Evolutionary conservation across 2,797 vertebrate genomes (phyloP), one percentile per base, ranked within the genome.

Genomic region (Gadopsis marmoratus): DNA sequence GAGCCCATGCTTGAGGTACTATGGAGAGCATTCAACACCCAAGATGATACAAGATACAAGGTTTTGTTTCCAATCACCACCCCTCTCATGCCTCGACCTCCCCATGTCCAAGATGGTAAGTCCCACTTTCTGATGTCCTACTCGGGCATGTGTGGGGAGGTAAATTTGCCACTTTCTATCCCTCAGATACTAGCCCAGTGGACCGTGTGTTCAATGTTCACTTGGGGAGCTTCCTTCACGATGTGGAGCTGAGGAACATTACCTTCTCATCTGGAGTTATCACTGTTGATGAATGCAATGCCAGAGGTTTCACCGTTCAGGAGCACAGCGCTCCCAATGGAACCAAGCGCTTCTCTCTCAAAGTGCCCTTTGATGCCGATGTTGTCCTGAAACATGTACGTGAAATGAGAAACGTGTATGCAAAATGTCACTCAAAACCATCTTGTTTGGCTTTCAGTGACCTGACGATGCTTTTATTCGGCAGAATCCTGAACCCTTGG

Each of bases 1-100:
- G 94, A 96, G 81, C 93, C 95, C 2, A 95, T 96, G 95, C 85
- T 96, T 7, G 94, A 96, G 63, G 76, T 96, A 13, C 73, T 95
- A 29, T 96, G 96, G 96, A 83, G 35, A 59, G 81, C 86, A 4
- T 89, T 89, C 1, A 53, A 84, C 14, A 33, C 43, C 33, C 76
- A 89, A 10, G 82, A 92, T 39, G 74, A 94, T 5, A 95, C 94
- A 9, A 92, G 82, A 90, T 96, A 96, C 76, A 96, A 92, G 77
- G 79, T 96, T 39, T 76, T 96, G 74, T 95, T 94, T 77, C 95
- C 95, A 0, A 94, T 96, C 23, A 92, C 90, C 23, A 96, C 93
- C 0, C 95, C 95, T 21, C 81, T 93, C 23, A 89, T 91, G 90
- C 81, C 84, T 50, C 86, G 43, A 26, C 86, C 54, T 14, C 92